phyloP scores from a whole-genome alignment of 2,113 vertebrate genomes.

The Fukomys damarensis region DNA sequence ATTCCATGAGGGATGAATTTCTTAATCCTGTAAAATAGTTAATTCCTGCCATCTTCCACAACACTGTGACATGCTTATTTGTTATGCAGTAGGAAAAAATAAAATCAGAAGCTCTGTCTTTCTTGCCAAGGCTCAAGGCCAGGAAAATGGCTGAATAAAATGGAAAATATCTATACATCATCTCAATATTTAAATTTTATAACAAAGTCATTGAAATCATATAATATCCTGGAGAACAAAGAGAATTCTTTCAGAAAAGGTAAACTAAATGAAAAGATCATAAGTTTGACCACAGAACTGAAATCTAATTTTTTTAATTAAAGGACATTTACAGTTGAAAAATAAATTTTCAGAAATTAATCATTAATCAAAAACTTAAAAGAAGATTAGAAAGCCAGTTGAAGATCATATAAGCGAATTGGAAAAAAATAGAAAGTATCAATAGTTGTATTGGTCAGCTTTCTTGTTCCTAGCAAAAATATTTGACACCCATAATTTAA shows the following conservation, averaged over 20 bases:
- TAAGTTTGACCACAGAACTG: background rate
- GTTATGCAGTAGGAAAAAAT: background rate
- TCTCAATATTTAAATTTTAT: background rate
- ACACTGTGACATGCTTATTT: background rate
- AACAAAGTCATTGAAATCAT: background rate
- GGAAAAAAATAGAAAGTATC: background rate
- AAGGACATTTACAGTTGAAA: background rate
- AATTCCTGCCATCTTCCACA: too few species aligned
- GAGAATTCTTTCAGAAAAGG: background rate
- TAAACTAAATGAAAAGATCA: background rate
- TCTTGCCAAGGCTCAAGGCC: background rate
- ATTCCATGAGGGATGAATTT: background rate
- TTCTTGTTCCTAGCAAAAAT: background rate
- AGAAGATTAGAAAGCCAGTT: background rate
- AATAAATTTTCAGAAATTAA: background rate
- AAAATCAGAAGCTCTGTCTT: background rate
- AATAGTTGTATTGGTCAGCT: background rate
- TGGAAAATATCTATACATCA: background rate
- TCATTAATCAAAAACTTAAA: background rate
- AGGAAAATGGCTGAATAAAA: background rate
- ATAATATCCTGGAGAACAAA: background rate
- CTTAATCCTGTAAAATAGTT: background rate
- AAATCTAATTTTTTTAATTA: background rate
- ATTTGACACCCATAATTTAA: background rate
- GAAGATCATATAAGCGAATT: background rate